Evolutionary conservation across 2,888 invertebrate species (phyloP).

Genomic region (Lithophane socia): DNA sequence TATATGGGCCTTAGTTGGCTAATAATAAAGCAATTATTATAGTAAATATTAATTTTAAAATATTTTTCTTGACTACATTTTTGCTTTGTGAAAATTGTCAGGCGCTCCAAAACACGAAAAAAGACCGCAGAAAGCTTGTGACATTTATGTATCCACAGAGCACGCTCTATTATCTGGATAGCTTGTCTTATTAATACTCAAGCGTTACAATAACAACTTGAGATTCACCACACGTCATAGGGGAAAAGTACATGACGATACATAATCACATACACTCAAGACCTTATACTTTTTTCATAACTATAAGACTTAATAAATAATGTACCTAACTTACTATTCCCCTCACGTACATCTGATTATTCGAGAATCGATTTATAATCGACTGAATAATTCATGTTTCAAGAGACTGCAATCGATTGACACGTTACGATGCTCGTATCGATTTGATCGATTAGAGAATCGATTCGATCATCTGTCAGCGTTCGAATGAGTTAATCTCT

Average conservation of each 20-base stretch:
- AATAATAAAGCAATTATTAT: no score
- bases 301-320: constrained; percentile 41
- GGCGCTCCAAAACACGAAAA: neutral
- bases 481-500: constrained; percentile 40
- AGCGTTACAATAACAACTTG: neutral
- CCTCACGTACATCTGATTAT: constrained; percentile 52
- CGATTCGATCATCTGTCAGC: constrained; percentile 36
- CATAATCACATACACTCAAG: constrained; percentile 35
- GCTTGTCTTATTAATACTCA: constrained; percentile 19
- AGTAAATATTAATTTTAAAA: neutral
- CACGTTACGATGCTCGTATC: constrained; percentile 43
- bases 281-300: constrained; percentile 40
- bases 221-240: constrained; percentile 27
- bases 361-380: constrained; percentile 67
- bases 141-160: no score
- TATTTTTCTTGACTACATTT: neutral
- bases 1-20: no score
- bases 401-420: constrained; percentile 47
- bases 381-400: constrained; percentile 63
- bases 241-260: constrained; percentile 38
- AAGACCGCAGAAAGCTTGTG: accelerated
- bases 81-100: neutral
- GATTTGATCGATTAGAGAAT: constrained; percentile 49
- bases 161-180: neutral
- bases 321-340: constrained; percentile 45